phyloP scores from a whole-genome alignment of 2,797 vertebrate species.

The Diceros bicornis region DNA sequence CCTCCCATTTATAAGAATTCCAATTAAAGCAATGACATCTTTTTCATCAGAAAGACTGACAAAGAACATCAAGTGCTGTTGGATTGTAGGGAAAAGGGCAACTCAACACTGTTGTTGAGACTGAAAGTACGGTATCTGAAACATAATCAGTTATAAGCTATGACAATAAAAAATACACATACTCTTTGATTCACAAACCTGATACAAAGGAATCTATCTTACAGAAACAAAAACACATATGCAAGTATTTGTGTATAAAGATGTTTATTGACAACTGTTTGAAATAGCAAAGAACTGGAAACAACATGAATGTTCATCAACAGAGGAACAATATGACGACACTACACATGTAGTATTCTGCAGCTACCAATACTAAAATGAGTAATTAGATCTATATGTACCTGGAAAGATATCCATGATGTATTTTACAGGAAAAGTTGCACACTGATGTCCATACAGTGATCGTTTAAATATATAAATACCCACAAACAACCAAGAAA shows the following conservation, averaged over 20 bases:
- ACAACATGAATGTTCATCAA: neutral
- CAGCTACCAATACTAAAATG: neutral
- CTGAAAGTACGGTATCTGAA: neutral
- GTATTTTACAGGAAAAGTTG: neutral
- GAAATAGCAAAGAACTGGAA: neutral
- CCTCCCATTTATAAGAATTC: neutral
- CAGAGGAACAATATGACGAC: neutral
- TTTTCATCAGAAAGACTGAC: neutral
- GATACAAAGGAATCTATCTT: neutral
- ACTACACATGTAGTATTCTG: neutral
- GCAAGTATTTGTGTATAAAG: neutral
- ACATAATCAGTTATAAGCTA: neutral
- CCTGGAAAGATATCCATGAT: neutral
- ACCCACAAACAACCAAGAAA: neutral
- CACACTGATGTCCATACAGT: neutral
- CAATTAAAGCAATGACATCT: neutral
- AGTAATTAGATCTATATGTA: neutral
- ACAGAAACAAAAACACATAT: neutral
- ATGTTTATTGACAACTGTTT: neutral
- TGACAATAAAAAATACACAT: neutral
- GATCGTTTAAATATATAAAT: neutral
- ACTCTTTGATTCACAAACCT: neutral
- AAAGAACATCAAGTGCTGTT: neutral
- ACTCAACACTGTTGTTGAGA: neutral
- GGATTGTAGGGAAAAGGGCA: neutral